Evolutionary conservation across 2,113 vertebrate genomes (phyloP).

Genomic region (Alosa alosa): DNA sequence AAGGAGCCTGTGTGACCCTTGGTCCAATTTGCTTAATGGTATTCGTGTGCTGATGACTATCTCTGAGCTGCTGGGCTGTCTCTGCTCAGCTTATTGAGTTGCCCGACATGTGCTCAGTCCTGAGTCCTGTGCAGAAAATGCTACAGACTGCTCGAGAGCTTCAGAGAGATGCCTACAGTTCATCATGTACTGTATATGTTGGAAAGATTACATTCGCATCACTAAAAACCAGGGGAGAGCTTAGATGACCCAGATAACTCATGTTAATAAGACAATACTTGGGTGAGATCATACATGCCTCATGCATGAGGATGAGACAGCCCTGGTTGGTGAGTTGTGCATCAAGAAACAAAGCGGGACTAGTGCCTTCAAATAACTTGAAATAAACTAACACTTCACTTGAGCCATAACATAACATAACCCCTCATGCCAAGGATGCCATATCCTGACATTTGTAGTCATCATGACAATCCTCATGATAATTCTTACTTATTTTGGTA

Average conservation of each 20-base stretch:
- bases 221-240: background rate
- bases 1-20: background rate
- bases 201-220: background rate
- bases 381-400: no score
- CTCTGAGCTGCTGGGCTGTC: background rate
- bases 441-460: no score
- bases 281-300: background rate
- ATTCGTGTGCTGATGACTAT: background rate
- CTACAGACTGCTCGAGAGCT: background rate
- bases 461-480: background rate
- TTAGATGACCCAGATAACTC: background rate
- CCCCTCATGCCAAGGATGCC: no score
- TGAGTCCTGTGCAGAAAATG: background rate
- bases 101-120: background rate
- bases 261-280: background rate
- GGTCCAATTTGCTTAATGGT: slow-evolving; percentile 6
- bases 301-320: background rate
- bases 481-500: no score
- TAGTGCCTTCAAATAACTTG: no score
- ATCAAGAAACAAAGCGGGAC: background rate
- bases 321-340: background rate
- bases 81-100: background rate
- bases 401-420: no score
- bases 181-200: background rate
- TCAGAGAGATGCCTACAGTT: background rate